A percentile compares a stretch with the other conserved stretches of the same genome.
Conservation (phyloP, 2,888 invertebrate genomes). For the Baronia brevicornis region DNA sequence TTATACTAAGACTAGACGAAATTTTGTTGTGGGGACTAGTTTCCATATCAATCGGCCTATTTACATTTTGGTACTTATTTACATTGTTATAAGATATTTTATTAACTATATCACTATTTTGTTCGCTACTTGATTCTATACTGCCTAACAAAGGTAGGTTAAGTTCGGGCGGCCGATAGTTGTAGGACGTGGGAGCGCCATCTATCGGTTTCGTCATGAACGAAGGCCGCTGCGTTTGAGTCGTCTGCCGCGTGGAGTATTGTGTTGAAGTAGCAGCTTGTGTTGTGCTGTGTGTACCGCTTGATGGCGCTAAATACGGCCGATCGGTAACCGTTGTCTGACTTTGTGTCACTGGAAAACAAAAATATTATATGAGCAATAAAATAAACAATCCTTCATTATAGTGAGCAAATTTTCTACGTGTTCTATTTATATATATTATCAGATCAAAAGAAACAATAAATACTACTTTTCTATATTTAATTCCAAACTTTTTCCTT, state of each 20-base stretch:
- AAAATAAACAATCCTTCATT: too few species aligned
- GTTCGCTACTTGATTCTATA: conserved; percentile 68
- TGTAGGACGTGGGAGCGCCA: conserved; percentile 60
- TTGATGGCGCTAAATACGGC: conserved; percentile 53
- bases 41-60: conserved; percentile 68
- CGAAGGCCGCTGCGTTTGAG: conserved; percentile 65
- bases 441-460: too few species aligned
- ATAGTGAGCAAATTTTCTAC: too few species aligned
- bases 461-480: too few species aligned
- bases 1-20: conserved; percentile 74
- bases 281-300: conserved; percentile 30
- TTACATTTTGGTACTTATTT: conserved; percentile 75
- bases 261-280: conserved; percentile 43
- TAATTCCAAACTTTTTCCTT: too few species aligned
- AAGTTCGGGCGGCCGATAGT: conserved; percentile 65
- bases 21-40: conserved; percentile 74
- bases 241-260: conserved; percentile 46
- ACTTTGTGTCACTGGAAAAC: conserved; percentile 49
- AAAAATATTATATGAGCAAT: conserved; percentile 8
- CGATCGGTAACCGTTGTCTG: conserved; percentile 51
- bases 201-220: conserved; percentile 73
- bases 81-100: conserved; percentile 73
- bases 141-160: conserved; percentile 63
- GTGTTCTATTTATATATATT: too few species aligned
- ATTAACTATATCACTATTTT: conserved; percentile 75